Evolutionary conservation across 2,113 vertebrate species (phyloP), one percentile per base, ranked within the genome.

Genomic region (Chrysochloris asiatica): DNA sequence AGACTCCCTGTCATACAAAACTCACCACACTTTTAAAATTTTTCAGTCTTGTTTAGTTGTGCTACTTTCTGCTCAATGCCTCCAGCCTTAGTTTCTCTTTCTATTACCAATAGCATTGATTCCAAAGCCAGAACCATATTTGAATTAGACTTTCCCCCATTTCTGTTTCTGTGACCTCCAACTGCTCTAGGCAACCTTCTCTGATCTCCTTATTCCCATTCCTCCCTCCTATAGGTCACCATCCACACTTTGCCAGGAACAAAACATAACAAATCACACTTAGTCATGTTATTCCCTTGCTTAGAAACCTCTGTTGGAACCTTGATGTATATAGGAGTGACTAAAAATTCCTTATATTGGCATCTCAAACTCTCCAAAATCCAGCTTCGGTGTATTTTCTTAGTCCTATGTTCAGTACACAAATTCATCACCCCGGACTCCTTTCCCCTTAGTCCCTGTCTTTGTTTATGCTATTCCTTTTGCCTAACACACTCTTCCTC

Each of bases 221-320:
- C 26, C 65, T 77, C 78, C 30, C 17, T 89, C 73, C 72, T 88
- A 9, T 16, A 61, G 14, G 33, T 73, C 52, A 69, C 33, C 47
- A n/a, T 73, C 14, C 36, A 50, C 33, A 89, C 21, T 86, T 59
- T 76, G 16, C 33, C 61, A 77, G n/a, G 21, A 90, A 43, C 24
- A 84, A 54, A 78, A 26, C 24, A 21, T 69, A 73, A 50, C 7
- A 65, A 52, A 24, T 17, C 19, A 77, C 3, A 78, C 41, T 41
- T 76, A 67, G 86, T n/a, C 13, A 75, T 54, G 2, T 1, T 71
- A 48, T 65, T 89, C 13, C 28, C 30, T 36, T 84, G 38, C 41
- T 87, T 94, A 56, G 75, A 85, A 83, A 47, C 13, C 9, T 83
- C 50, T 92, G 2, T n/a, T 86, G 43, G 45, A 75, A 83, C 33